Conservation (phyloP, 2,113 vertebrate species). For the Indicator maculatus region DNA sequence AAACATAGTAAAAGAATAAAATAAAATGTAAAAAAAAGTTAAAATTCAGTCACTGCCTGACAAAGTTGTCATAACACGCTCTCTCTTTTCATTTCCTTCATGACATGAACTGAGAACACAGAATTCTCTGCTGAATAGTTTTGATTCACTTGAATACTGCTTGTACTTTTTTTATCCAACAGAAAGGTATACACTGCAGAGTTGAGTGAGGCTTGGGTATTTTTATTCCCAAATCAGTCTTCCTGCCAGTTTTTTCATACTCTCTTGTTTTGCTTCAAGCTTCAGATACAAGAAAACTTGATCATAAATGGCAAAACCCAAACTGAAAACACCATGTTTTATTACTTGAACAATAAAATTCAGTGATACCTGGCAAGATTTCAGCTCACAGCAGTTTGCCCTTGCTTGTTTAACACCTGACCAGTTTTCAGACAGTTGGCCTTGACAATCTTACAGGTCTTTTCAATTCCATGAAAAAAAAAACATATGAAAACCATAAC, state of each 20-base stretch:
- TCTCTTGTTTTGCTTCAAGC: conserved; percentile 2
- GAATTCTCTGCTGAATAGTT: conserved; percentile 41
- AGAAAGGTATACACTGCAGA: conserved; percentile 39
- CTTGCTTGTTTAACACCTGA: background rate
- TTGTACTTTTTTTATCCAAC: conserved; percentile 30
- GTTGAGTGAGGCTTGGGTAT: background rate
- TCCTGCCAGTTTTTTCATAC: background rate
- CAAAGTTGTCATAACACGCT: conserved; percentile 69
- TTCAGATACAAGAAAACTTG: background rate
- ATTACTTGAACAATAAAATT: background rate
- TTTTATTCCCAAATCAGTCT: conserved; percentile 24
- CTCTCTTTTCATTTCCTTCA: conserved; percentile 66
- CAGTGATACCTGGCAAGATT: background rate
- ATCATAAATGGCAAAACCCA: background rate
- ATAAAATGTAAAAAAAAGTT: conserved; percentile 16
- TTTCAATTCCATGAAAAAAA: no score
- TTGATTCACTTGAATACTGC: conserved; percentile 6
- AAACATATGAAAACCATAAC: no score
- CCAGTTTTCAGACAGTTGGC: background rate
- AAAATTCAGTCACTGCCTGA: conserved; percentile 66
- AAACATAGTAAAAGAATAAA: conserved; percentile 5
- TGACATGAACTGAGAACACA: conserved; percentile 49
- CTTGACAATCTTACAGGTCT: no score
- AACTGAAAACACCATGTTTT: background rate
- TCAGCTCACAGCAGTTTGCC: background rate